Conservation (phyloP, 2,888 invertebrate genomes). For the Trichogramma dendrolimi region DNA sequence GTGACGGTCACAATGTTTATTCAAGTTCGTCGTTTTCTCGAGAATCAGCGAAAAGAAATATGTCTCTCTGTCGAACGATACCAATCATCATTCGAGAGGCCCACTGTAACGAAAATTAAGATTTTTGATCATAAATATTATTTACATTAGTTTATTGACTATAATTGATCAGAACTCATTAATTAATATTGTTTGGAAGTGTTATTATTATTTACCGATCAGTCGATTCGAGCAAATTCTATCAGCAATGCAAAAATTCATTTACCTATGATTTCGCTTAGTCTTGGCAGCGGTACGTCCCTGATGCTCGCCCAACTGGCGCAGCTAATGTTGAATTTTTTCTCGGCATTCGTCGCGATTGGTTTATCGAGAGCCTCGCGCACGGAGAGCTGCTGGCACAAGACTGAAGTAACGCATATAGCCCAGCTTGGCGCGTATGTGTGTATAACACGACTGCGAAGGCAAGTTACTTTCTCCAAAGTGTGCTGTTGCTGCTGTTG, state of each 20-base stretch:
- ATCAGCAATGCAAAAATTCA: not conserved
- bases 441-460: conserved; percentile 26
- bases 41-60: no score
- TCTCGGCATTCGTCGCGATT: conserved; percentile 3
- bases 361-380: not conserved
- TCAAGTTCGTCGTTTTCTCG: no score
- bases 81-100: no score
- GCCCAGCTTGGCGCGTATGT: conserved; percentile 5
- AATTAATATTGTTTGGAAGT: no score
- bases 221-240: not conserved
- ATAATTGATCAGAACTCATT: no score
- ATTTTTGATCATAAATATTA: no score
- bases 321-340: not conserved
- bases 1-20: no score
- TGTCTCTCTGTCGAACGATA: no score
- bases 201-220: no score
- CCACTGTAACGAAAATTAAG: no score
- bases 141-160: no score
- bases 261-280: not conserved
- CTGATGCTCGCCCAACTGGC: not conserved
- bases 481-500: no score
- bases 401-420: conserved; percentile 30
- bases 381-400: not conserved
- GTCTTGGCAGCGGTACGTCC: not conserved
- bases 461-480: conserved; percentile 35